These are phyloP conservation scores for Atopsyche davidsoni DNA, from an alignment of 1,140 invertebrate species.

Conservation along the genomic window DNA sequence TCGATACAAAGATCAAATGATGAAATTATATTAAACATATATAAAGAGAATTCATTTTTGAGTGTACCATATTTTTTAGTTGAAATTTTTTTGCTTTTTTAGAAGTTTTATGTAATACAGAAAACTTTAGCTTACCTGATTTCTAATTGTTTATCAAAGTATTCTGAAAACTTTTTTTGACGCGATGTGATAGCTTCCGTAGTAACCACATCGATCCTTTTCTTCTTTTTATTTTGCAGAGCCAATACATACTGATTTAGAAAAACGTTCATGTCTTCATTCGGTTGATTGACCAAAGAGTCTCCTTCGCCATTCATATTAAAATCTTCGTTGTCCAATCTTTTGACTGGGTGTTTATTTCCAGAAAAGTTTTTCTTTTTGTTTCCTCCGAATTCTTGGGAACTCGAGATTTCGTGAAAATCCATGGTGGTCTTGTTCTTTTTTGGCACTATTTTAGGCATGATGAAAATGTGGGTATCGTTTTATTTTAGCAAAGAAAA, in stretches of 20 bases:
- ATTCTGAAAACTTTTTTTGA: constrained; percentile 6
- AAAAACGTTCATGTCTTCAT: constrained; percentile 1
- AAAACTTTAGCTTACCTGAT: constrained; percentile 6
- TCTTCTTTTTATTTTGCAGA: not conserved
- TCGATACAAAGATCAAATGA: too few species aligned
- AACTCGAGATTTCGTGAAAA: too few species aligned
- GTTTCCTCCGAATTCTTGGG: too few species aligned
- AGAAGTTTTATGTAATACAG: not conserved
- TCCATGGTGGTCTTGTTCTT: too few species aligned
- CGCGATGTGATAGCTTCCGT: not conserved
- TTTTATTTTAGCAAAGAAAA: too few species aligned
- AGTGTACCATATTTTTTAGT: too few species aligned
- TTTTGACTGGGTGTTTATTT: not conserved
- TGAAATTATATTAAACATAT: too few species aligned
- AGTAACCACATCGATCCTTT: not conserved
- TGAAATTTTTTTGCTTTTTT: too few species aligned
- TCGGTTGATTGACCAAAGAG: not conserved
- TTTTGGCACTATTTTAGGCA: too few species aligned
- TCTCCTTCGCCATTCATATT: not conserved
- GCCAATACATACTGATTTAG: not conserved
- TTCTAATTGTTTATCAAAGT: constrained; percentile 7
- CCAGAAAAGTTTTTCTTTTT: too few species aligned
- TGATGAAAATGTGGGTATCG: too few species aligned
- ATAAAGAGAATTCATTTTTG: too few species aligned
- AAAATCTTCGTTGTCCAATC: not conserved